Conservation (phyloP, 92 coral and sea anemone species). For the Nematostella vectensis region DNA sequence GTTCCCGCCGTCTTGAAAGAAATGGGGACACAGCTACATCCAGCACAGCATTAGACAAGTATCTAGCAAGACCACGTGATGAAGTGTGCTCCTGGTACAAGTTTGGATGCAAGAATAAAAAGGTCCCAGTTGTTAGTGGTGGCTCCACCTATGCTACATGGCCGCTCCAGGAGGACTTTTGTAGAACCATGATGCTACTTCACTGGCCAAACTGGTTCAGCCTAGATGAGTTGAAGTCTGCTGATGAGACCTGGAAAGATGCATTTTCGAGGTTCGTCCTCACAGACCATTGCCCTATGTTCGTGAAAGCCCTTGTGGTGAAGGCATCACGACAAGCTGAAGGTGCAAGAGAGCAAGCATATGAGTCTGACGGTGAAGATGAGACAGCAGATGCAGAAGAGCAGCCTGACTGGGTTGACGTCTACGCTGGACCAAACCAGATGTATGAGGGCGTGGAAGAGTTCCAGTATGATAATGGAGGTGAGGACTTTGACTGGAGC, state of each 20-base stretch:
- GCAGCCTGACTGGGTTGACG: constrained; percentile 34
- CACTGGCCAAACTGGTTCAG: too few species aligned
- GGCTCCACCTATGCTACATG: constrained; percentile 35
- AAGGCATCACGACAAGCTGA: constrained; percentile 22
- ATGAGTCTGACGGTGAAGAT: constrained; percentile 16
- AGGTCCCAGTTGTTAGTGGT: constrained; percentile 32
- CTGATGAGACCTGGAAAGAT: constrained; percentile 14
- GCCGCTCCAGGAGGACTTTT: constrained; percentile 41
- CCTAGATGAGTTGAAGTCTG: constrained; percentile 7
- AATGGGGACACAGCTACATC: too few species aligned
- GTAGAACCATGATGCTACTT: too few species aligned
- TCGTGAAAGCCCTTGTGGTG: constrained; percentile 28
- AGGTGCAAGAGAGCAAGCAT: constrained; percentile 11
- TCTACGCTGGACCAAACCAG: constrained; percentile 29
- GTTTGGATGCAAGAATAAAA: constrained; percentile 23
- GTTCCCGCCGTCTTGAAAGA: constrained; percentile 24
- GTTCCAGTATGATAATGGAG: constrained; percentile 32
- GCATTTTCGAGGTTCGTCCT: constrained; percentile 1
- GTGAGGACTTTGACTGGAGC: too few species aligned
- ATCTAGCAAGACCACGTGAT: constrained; percentile 22
- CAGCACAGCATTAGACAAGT: too few species aligned
- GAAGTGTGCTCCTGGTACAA: constrained; percentile 20
- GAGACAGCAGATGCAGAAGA: constrained; percentile 15
- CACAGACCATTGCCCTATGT: constrained; percentile 14
- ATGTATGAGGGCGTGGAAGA: constrained; percentile 19